A percentile compares a stretch with the other conserved stretches of the same genome.
Evolutionary conservation across 2,888 invertebrate species (phyloP).

Genomic region (Dolichopus griseipennis): DNA sequence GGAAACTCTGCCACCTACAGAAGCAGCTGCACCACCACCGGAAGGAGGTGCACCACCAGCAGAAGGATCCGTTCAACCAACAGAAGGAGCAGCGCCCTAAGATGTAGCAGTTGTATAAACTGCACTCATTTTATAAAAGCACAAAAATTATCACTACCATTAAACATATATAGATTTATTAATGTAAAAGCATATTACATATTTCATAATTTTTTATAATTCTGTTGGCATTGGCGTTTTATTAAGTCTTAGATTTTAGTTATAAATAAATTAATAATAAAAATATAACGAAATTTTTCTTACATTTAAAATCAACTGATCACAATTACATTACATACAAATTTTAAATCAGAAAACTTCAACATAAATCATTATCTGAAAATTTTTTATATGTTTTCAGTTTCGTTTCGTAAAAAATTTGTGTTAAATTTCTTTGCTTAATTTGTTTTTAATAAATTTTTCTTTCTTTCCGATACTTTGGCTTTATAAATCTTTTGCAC

Average conservation of each 20-base stretch:
- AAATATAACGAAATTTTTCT: not conserved
- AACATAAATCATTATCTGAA: not conserved
- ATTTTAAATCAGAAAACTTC: not conserved
- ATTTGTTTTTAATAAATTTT: not conserved
- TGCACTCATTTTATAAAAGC: conserved; percentile 18
- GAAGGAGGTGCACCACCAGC: conserved; percentile 29
- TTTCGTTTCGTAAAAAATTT: not conserved
- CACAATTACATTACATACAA: not conserved
- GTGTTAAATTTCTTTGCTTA: not conserved
- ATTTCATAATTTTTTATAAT: not conserved
- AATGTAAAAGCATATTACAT: not conserved
- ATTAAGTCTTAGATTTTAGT: not conserved
- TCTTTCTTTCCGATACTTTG: not conserved
- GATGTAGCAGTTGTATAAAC: conserved; percentile 25
- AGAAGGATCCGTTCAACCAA: conserved; percentile 26
- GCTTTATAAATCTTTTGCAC: not conserved
- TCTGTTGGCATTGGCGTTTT: not conserved
- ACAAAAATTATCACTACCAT: not conserved
- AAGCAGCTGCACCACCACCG: conserved; percentile 27
- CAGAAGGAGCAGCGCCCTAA: conserved; percentile 27
- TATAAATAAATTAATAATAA: not conserved
- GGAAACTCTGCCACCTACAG: too few species aligned
- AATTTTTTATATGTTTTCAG: not conserved
- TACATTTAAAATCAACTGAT: not conserved
- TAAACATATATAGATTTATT: not conserved